phyloP scores from a whole-genome alignment of 2,888 invertebrate species.

The Cataglyphis rosenhaueri region DNA sequence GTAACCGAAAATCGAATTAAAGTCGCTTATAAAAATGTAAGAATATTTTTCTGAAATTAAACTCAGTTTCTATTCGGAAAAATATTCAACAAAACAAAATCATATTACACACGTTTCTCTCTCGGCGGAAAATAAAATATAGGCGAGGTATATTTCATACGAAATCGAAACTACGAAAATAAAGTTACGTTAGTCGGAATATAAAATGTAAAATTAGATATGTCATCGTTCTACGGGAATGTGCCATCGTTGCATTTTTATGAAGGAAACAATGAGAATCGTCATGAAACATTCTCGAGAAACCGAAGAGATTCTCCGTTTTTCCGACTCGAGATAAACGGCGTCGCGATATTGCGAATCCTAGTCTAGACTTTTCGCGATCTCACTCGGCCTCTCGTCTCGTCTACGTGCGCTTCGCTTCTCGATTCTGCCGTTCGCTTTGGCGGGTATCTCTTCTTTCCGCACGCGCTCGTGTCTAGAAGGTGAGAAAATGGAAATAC shows the following conservation, averaged over 20 bases:
- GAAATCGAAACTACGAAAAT: conserved; percentile 33
- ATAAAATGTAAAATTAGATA: conserved; percentile 43
- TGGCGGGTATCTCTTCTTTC: conserved; percentile 1
- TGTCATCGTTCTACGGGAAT: conserved; percentile 40
- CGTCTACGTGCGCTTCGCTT: not conserved
- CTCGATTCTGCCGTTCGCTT: conserved; percentile 22
- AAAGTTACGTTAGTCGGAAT: conserved; percentile 44
- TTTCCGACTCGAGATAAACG: conserved; percentile 37
- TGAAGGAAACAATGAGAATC: conserved; percentile 25
- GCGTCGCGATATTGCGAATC: conserved; percentile 37
- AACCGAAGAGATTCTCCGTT: conserved; percentile 30
- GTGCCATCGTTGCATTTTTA: conserved; percentile 38
- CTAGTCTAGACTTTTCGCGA: conserved; percentile 34
- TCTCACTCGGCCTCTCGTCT: conserved; percentile 26
- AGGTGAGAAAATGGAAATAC: conserved; percentile 73
- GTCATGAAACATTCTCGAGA: conserved; percentile 25
- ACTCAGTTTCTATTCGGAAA: not conserved
- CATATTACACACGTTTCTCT: not conserved
- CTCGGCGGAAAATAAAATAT: conserved; percentile 32
- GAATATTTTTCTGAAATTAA: not conserved
- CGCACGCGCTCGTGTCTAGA: not conserved
- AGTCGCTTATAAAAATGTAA: conserved; percentile 1
- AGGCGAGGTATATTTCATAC: not conserved
- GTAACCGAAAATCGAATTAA: conserved; percentile 24
- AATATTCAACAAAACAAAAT: conserved; percentile 9